Evolutionary conservation across 2,113 vertebrate genomes (phyloP), one percentile per base, ranked within the genome.

Genomic region (Phylloscopus trochiloides): DNA sequence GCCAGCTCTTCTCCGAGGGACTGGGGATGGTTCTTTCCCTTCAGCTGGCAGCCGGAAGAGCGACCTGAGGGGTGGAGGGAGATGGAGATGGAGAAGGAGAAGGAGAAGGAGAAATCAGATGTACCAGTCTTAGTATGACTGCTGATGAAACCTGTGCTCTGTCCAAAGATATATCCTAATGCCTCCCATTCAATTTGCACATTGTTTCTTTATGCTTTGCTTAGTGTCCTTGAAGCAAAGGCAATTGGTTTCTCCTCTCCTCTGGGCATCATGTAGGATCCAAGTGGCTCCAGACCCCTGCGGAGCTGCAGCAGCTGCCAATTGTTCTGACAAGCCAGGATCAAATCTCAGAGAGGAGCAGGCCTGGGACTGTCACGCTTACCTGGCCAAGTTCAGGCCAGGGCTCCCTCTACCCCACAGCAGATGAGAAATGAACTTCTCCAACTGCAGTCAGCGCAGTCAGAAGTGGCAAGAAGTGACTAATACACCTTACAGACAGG

Each of bases 121-220:
- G n/a, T 71, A 80, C 86, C 66, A 55, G 75, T 92, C 88, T 89
- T 67, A 88, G 6, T 94, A 31, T 8, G 19, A 81, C 52, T 95
- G 94, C 81, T 92, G 92, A 74, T 94, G 66, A 86, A 96, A 92
- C n/a, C 58, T 82, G 63, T 88, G 65, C 76, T 93, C 59, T 89
- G 47, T 72, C 88, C 86, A 78, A 72, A 94, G 84, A 88, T 83
- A 74, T 38, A 94, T 86, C 67, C 74, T 78, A 95, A 82, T 70
- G 91, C 76, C 50, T 97, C 89, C 76, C 82, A 73, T 94, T 96
- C 94, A 63, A 91, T 94, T 88, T 96, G 90, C 61, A 91, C 91
- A 82, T 73, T 76, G 52, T 78, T 95, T 80, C 82, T 93, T 94
- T 97, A 94, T 93, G 96, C 90, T 84, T 97, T 97, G 78, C 93